These are phyloP conservation scores for Torymus auratus DNA, from an alignment of 2,888 invertebrate species.

Conservation along the genomic window DNA sequence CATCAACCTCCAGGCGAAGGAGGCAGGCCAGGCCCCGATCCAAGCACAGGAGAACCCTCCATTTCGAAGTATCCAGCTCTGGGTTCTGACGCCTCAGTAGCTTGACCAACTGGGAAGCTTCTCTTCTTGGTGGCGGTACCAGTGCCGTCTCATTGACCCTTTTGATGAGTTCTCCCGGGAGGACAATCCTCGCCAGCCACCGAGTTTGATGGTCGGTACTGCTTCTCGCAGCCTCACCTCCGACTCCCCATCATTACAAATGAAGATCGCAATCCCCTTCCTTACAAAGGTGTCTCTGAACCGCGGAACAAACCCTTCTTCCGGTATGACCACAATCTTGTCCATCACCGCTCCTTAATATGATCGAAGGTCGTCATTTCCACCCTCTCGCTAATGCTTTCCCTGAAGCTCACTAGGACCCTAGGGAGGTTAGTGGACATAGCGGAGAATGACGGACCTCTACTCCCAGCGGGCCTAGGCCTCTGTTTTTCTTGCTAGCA, in stretches of 20 bases:
- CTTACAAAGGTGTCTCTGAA: constrained; percentile 4
- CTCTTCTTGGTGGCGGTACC: constrained; percentile 1
- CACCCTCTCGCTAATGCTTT: constrained; percentile 19
- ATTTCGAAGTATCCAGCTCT: background rate
- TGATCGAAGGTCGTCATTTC: constrained; percentile 6
- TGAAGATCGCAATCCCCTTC: constrained; percentile 14
- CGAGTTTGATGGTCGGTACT: background rate
- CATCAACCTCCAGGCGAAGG: too few relatives aligned
- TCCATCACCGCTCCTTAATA: constrained; percentile 15
- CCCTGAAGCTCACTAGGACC: constrained; percentile 25
- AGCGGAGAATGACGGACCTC: background rate
- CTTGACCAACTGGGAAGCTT: background rate
- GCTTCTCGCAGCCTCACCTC: constrained; percentile 9
- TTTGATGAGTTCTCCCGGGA: background rate
- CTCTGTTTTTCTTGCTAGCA: background rate
- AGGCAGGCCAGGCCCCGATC: too few relatives aligned
- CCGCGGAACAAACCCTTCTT: background rate
- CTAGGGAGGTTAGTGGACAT: background rate
- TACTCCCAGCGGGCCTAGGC: background rate
- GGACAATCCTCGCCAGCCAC: background rate
- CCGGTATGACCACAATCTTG: background rate
- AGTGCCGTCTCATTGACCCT: background rate
- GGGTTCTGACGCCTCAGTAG: background rate
- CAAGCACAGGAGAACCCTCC: background rate
- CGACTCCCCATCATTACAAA: constrained; percentile 6